Conservation (phyloP, 2,113 vertebrate genomes). For the Gopherus evgoodei region DNA sequence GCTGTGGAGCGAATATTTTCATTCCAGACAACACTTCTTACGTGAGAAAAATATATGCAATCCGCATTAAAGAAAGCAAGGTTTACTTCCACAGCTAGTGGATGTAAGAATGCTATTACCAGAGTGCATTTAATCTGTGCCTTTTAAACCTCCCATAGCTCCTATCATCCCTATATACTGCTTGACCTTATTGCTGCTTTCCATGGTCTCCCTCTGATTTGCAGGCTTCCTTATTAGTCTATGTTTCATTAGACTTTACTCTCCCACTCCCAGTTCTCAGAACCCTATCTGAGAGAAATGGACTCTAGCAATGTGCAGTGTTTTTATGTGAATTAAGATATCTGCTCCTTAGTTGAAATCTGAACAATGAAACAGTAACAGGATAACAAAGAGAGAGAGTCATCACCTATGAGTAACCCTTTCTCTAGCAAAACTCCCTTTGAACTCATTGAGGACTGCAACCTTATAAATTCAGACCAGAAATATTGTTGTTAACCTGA, state of each 20-base stretch:
- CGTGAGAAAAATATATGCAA: not conserved
- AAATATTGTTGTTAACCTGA: conserved; percentile 32
- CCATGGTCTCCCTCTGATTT: conserved; percentile 35
- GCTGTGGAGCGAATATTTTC: not conserved
- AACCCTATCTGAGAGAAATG: conserved; percentile 27
- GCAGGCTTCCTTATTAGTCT: not conserved
- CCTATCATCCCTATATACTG: not conserved
- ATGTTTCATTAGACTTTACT: conserved; percentile 55
- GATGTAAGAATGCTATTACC: conserved; percentile 2
- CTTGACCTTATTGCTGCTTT: conserved; percentile 48
- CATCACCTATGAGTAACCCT: not conserved
- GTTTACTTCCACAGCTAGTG: not conserved
- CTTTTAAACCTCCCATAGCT: conserved; percentile 35
- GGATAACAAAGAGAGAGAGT: not conserved
- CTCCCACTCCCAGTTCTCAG: conserved; percentile 40
- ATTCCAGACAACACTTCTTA: not conserved
- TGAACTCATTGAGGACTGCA: conserved; percentile 24
- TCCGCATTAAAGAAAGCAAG: not conserved
- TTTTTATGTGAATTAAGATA: conserved; percentile 34
- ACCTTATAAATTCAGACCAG: conserved; percentile 15
- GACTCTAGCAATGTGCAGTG: conserved; percentile 10
- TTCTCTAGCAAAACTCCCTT: conserved; percentile 10
- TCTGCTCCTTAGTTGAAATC: not conserved
- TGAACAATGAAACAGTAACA: not conserved
- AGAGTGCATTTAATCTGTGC: conserved; percentile 39